A percentile compares a stretch with the other conserved stretches of the same genome.
Conservation (phyloP, 2,113 vertebrate genomes). For the Misgurnus mizolepis region DNA sequence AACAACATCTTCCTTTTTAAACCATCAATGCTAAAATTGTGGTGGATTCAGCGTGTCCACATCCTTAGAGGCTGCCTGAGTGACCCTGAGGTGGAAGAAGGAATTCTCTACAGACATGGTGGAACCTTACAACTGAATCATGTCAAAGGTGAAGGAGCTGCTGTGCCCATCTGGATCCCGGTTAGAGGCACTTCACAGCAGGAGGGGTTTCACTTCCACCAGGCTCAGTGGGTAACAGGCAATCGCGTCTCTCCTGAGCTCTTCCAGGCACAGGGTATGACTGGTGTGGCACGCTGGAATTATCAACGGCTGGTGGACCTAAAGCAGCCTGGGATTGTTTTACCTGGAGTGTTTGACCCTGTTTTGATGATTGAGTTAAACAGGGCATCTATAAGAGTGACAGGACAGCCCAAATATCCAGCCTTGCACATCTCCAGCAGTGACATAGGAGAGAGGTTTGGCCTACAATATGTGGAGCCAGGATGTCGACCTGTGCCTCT, state of each 20-base stretch:
- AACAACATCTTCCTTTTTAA: background rate
- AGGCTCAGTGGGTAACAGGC: constrained; percentile 34
- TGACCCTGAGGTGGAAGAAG: constrained; percentile 30
- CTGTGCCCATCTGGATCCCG: constrained; percentile 45
- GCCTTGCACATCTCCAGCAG: constrained; percentile 34
- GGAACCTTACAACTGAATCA: constrained; percentile 46
- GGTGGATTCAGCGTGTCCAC: constrained; percentile 46
- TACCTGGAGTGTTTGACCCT: constrained; percentile 30
- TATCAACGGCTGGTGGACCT: constrained; percentile 50
- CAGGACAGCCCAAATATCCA: constrained; percentile 38
- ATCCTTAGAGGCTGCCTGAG: constrained; percentile 40
- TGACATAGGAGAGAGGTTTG: constrained; percentile 48
- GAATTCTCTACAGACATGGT: constrained; percentile 43
- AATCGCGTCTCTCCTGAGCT: constrained; percentile 25
- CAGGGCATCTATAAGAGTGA: constrained; percentile 13
- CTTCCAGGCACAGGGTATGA: constrained; percentile 53
- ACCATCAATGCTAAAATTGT: constrained; percentile 29
- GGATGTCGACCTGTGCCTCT: constrained; percentile 41
- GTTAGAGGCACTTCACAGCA: constrained; percentile 50
- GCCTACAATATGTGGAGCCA: constrained; percentile 43
- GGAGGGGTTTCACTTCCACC: constrained; percentile 47
- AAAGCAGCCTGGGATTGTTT: constrained; percentile 29
- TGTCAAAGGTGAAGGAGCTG: constrained; percentile 30
- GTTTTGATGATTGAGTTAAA: constrained; percentile 31
- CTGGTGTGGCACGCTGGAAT: constrained; percentile 46